Evolutionary conservation across 2,888 invertebrate species (phyloP), one percentile per base, ranked within the genome.

Genomic region (Chymomyza fuscimana): DNA sequence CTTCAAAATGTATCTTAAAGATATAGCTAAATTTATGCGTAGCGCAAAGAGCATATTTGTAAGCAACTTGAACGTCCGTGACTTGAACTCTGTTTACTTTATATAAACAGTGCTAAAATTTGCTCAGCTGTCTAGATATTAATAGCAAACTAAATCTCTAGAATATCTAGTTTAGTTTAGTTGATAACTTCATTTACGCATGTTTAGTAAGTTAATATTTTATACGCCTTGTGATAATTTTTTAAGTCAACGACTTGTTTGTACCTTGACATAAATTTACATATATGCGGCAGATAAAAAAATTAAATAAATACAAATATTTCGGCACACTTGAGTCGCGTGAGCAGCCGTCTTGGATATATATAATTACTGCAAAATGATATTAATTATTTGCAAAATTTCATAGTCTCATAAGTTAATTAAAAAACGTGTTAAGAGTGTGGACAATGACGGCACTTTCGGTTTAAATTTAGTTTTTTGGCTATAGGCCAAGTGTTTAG

Each of bases 391-490:
- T 54, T 12, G 66, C 73, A 67, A 70, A 76, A 75, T 75, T 77
- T 77, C 77, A 32, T 32, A 70, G 32, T 32, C 73, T 70, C 72
- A 71, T 76, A 82, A 81, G 69, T 76, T 78, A 82, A 83, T 83
- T 85, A 46, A 46, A 46, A 72, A 83, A 76, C 79, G 70, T 81
- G 73, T 78, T 75, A 70, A 79, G 52, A 56, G 65, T 58, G 29
- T 51, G 22, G 63, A 25, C 67, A 46, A 46, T 46, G 40, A 46
- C 40, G 40, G 40, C 40, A 46, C 40, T 46, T 46, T 46, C 12
- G 12, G 40, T 46, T 46, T 46, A 46, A 12, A 46, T 70, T 32
- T 58, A 73, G 16, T 63, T 16, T 16, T 52, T 68, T 83, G 83
- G 83, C 78, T 65, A 25, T 65, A 9, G 36, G 86, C 83, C 83